Evolutionary conservation across 1,140 invertebrate genomes (phyloP).

Genomic region (Hyles vespertilio): DNA sequence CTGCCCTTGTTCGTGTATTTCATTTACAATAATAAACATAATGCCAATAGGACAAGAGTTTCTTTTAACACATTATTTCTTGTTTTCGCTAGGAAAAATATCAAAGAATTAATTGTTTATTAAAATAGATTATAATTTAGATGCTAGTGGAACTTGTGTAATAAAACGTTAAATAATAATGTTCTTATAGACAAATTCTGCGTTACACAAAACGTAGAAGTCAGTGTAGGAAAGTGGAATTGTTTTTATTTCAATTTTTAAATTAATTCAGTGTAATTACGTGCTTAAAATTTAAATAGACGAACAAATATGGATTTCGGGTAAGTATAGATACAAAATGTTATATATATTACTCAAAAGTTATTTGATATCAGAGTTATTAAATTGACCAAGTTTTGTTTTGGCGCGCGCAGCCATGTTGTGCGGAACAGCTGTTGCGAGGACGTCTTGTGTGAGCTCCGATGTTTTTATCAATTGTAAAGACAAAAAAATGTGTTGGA

Average conservation of each 20-base stretch:
- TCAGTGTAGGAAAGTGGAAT: no score
- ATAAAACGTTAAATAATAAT: neutral
- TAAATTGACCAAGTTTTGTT: slow-evolving; percentile 30
- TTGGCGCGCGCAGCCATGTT: slow-evolving; percentile 71
- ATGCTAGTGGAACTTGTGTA: no score
- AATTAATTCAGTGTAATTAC: neutral
- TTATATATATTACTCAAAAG: slow-evolving; percentile 6
- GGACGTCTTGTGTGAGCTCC: slow-evolving; percentile 33
- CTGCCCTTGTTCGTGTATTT: slow-evolving; percentile 40
- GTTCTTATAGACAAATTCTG: neutral
- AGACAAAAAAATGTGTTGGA: slow-evolving; percentile 41
- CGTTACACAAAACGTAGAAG: neutral
- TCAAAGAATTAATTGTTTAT: no score
- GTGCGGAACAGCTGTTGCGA: slow-evolving; percentile 64
- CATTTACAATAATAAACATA: slow-evolving; percentile 53
- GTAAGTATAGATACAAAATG: slow-evolving; percentile 21
- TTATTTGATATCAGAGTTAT: neutral
- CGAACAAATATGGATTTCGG: slow-evolving; percentile 18
- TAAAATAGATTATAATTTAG: no score
- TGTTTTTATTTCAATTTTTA: neutral
- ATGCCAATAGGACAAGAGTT: slow-evolving; percentile 30
- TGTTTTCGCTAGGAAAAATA: no score
- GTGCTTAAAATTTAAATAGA: neutral
- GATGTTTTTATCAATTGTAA: slow-evolving; percentile 46
- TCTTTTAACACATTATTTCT: slow-evolving; percentile 18